Conservation (phyloP, 1,140 invertebrate genomes). For the Brachionus calyciflorus region DNA sequence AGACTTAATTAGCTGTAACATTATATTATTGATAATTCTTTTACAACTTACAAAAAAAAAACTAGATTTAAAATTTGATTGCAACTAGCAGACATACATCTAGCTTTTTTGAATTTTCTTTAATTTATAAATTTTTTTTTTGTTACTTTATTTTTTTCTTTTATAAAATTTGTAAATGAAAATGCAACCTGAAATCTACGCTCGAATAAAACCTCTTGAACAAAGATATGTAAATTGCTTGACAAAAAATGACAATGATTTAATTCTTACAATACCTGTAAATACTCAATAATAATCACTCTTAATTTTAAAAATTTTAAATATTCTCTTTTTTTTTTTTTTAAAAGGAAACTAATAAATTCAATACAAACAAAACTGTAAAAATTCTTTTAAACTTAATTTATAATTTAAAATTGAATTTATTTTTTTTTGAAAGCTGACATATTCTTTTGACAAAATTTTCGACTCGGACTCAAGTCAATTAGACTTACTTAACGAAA, state of each 20-base stretch:
- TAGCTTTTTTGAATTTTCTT: neutral
- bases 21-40: no score
- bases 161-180: neutral
- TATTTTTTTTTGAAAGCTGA: constrained; percentile 2
- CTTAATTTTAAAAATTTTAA: no score
- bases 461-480: constrained; percentile 1
- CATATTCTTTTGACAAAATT: constrained; percentile 4
- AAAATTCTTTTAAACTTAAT: neutral
- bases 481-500: neutral
- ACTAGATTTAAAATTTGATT: neutral
- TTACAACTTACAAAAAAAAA: neutral
- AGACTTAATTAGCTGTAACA: no score
- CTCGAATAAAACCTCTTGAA: constrained; percentile 17
- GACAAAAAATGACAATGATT: constrained; percentile 4
- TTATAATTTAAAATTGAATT: neutral
- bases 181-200: constrained; percentile 33
- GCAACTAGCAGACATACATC: neutral
- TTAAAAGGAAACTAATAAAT: constrained; percentile 13
- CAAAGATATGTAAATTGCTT: constrained; percentile 6
- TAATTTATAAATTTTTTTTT: neutral
- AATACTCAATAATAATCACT: no score
- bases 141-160: neutral
- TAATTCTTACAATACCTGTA: neutral
- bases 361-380: neutral
- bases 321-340: neutral